Evolutionary conservation across 2,113 vertebrate genomes (phyloP), one percentile per base, ranked within the genome.

Genomic region (Gallinago jamesoni): DNA sequence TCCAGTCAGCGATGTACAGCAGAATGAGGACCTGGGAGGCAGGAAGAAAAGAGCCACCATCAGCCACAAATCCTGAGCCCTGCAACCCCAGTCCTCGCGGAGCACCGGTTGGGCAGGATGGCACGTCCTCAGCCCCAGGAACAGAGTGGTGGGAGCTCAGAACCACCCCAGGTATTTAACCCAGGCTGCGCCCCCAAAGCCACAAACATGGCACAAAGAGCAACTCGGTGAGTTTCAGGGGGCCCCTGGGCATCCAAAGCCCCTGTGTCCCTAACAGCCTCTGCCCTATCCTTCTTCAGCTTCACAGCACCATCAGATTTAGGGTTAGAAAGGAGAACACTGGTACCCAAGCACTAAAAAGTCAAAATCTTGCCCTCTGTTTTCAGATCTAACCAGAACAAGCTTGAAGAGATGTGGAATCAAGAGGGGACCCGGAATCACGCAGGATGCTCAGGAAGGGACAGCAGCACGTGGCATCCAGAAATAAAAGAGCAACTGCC

Each of bases 1-100:
- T 99, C 99, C 99, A 99, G 98, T 99, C 99, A 16, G 99, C 99
- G 81, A 99, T 98, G 98, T 99, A 99, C 47, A 99, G 98, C 17
- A 99, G 99, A 95, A 99, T 98, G 66, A 99, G 96, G 43, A 99
- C 99, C 99, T 99, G 95, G 12, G 72, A 47, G 76, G 92, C 55
- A 93, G 84, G 83, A 73, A 57, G 55, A 63, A 27, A n/a, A 91
- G 68, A 84, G 63, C 73, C 67, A 30, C 17, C 19, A 2, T 89
- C 89, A 95, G 76, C 14, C 70, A 23, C 35, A 12, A 3, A 24
- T 1, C 48, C 84, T 1, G 28, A 45, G 1, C 23, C 4, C 37
- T 37, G 66, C 48, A 2, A 5, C 0, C 62, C 75, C 75, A 3
- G 6, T 9, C 50, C 21, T 31, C 56, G 2, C 0, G 14, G 41